Percentiles rank a stretch among this genome's conserved stretches.
phyloP scores from a whole-genome alignment of 2,888 invertebrate species.

The Philereme transversata region DNA sequence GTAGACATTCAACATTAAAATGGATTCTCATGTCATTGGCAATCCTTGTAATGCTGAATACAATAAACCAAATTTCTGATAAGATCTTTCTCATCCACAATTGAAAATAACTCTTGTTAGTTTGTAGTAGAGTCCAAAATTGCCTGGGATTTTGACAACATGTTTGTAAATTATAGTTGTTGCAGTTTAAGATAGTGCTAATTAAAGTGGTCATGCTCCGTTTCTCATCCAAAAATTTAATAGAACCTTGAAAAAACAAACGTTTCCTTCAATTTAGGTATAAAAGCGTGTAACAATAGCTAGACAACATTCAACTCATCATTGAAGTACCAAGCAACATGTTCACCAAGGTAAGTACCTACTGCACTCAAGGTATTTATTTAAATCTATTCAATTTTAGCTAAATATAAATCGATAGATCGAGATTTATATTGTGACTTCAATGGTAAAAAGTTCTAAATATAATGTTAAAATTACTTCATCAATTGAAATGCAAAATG shows the following conservation, averaged over 20 bases:
- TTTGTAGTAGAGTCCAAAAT: constrained; percentile 29
- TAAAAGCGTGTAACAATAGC: constrained; percentile 64
- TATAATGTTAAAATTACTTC: too few relatives aligned
- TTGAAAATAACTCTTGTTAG: constrained; percentile 6
- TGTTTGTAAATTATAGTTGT: constrained; percentile 42
- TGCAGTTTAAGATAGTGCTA: constrained; percentile 50
- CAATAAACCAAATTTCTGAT: constrained; percentile 35
- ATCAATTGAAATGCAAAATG: too few relatives aligned
- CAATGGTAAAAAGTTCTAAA: too few relatives aligned
- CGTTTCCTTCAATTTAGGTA: constrained; percentile 62
- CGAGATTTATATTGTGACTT: too few relatives aligned
- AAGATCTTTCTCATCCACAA: constrained; percentile 22
- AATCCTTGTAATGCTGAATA: constrained; percentile 42
- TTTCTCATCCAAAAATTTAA: constrained; percentile 59
- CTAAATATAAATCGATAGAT: too few relatives aligned
- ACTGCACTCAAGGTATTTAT: too few relatives aligned
- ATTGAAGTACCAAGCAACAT: constrained; percentile 60
- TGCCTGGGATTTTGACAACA: constrained; percentile 25
- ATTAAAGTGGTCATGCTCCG: constrained; percentile 66
- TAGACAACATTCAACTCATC: constrained; percentile 58
- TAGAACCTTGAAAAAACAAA: constrained; percentile 59
- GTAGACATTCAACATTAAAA: constrained; percentile 22
- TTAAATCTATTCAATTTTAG: too few relatives aligned
- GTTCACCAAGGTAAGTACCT: constrained; percentile 61
- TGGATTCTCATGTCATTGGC: constrained; percentile 39